phyloP scores from a whole-genome alignment of 2,888 invertebrate genomes.

The Cryptops parisi region DNA sequence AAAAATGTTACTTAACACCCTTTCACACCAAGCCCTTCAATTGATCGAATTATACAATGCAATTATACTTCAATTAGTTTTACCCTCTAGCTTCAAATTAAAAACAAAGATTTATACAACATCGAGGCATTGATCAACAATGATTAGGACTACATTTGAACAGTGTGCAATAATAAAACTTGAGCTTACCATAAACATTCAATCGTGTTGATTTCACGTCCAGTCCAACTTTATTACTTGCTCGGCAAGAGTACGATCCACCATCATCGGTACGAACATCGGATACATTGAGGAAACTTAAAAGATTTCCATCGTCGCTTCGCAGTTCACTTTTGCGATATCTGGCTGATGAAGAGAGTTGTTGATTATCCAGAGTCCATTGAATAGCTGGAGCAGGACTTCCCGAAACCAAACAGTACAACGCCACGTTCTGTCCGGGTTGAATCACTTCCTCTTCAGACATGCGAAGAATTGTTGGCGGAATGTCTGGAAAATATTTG shows the following conservation, averaged over 20 bases:
- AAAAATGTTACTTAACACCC: too few species aligned
- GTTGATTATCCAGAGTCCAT: constrained; percentile 23
- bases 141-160: too few species aligned
- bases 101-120: too few species aligned
- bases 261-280: constrained; percentile 83
- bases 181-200: constrained; percentile 67
- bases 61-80: too few species aligned
- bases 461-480: constrained; percentile 55
- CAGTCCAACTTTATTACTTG: constrained; percentile 51
- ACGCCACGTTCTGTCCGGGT: constrained; percentile 56
- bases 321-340: not conserved
- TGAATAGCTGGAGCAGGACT: constrained; percentile 28
- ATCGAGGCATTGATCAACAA: too few species aligned
- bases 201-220: constrained; percentile 71
- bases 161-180: too few species aligned
- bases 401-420: constrained; percentile 44
- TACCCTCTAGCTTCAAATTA: too few species aligned
- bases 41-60: too few species aligned
- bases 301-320: constrained; percentile 48
- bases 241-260: constrained; percentile 76
- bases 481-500: constrained; percentile 59
- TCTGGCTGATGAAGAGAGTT: not conserved
- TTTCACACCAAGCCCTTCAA: too few species aligned
- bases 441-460: constrained; percentile 64
- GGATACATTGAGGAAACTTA: constrained; percentile 79